Evolutionary conservation across 2,888 invertebrate genomes (phyloP), one percentile per base, ranked within the genome.

Genomic region (Nowickia ferox): DNA sequence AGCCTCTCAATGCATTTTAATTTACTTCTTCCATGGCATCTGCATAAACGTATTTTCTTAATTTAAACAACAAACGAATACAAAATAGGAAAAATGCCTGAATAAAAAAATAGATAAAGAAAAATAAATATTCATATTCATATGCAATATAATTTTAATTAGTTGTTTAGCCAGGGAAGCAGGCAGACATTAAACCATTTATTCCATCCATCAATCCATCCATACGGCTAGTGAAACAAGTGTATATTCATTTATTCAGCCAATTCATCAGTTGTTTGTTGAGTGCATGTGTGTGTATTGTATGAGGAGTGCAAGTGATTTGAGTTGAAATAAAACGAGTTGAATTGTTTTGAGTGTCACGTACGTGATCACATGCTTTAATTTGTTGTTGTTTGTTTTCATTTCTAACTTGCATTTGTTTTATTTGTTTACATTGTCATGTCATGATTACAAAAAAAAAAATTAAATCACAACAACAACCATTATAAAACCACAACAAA

Each of bases 301-400:
- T 68, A 17, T 42, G 19, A 63, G 57, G 19, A 82, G 48, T 84
- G 80, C 76, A 78, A 61, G 78, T 59, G 59, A 68, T 55, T 44
- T 30, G 68, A 55, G 72, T 74, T 30, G 42, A 69, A 51, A 59
- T 46, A 30, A 72, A 69, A 61, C 78, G 75, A 65, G 44, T 74
- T 61, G 15, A 63, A 65, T 19, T 74, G 57, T 53, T 53, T 86
- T 19, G 57, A 71, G 63, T 80, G 66, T 72, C 72, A 80, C 59
- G 78, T 79, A 84, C 84, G 78, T 87, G 75, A 81, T 81, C 79
- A 71, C 63, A 66, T 76, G 74, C 78, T 69, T 55, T 40, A 81
- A 71, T 78, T 76, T 59, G 57, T 57, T 59, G 61, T 77, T 71
- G 38, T 78, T 75, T 63, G 30, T 76, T 53, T 44, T 53, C 44